Conservation (phyloP, 2,888 invertebrate genomes). For the Drosophila incognita region DNA sequence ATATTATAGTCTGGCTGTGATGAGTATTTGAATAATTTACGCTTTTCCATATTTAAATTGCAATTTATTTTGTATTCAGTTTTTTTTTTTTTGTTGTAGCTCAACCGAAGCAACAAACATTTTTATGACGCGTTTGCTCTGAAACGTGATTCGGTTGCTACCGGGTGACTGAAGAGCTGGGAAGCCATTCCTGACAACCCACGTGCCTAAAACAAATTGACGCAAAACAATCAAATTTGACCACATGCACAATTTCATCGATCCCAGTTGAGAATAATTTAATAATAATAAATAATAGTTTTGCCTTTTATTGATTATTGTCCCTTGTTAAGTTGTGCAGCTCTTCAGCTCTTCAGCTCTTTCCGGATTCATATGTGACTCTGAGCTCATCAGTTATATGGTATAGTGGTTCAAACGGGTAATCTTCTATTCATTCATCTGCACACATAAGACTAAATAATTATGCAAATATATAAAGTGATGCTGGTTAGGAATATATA, state of each 20-base stretch:
- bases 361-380: neutral
- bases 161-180: neutral
- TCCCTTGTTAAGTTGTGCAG: neutral
- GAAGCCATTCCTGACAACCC: conserved; percentile 30
- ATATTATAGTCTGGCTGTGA: conserved; percentile 23
- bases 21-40: conserved; percentile 49
- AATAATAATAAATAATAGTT: no score
- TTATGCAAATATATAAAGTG: neutral
- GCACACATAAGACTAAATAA: neutral
- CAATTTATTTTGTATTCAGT: conserved; percentile 32
- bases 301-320: neutral
- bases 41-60: conserved; percentile 46
- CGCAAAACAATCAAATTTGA: conserved; percentile 23
- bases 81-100: conserved; percentile 11
- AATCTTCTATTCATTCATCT: neutral
- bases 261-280: conserved; percentile 28
- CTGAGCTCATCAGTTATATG: neutral
- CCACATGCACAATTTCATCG: conserved; percentile 1
- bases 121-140: conserved; percentile 52
- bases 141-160: conserved; percentile 16
- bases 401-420: neutral
- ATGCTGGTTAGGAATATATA: neutral
- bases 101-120: conserved; percentile 47
- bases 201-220: conserved; percentile 57
- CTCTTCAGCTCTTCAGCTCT: neutral